These are phyloP conservation scores for Rhinopomastus cyanomelas DNA, from an alignment of 2,113 vertebrate species.

Conservation along the genomic window DNA sequence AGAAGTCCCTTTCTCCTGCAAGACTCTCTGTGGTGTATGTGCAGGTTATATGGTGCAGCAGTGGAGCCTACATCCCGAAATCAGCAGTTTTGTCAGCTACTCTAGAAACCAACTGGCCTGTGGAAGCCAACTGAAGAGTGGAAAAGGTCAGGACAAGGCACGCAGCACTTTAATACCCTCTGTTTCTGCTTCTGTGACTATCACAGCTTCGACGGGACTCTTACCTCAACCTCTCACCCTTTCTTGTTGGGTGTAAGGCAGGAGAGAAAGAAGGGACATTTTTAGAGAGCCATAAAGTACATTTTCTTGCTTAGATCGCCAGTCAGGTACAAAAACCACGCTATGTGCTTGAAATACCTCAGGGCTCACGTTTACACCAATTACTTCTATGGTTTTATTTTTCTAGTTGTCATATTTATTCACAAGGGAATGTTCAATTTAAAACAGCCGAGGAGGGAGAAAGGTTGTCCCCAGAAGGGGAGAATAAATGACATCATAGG, in stretches of 20 bases:
- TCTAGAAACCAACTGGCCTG: background rate
- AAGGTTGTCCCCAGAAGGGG: constrained; percentile 18
- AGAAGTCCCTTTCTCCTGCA: background rate
- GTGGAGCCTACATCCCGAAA: background rate
- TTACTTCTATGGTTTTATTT: constrained; percentile 52
- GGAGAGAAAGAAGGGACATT: constrained; percentile 36
- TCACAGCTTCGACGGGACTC: constrained; percentile 55
- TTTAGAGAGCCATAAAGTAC: constrained; percentile 16
- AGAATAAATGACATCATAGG: constrained; percentile 27
- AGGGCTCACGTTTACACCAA: constrained; percentile 71
- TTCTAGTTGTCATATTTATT: constrained; percentile 72
- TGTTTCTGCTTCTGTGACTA: constrained; percentile 55
- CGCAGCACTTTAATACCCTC: constrained; percentile 56
- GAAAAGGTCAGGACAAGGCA: background rate
- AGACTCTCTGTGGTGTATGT: background rate
- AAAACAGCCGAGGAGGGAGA: constrained; percentile 5
- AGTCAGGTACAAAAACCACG: constrained; percentile 41
- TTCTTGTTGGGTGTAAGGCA: constrained; percentile 3
- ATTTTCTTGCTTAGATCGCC: constrained; percentile 1
- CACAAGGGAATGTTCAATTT: constrained; percentile 49
- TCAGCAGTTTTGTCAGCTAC: constrained; percentile 8
- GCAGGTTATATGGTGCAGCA: background rate
- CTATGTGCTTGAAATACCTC: constrained; percentile 78
- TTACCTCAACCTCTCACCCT: constrained; percentile 42
- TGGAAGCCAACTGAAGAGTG: background rate